Percentiles rank a stretch among this genome's conserved stretches.
Evolutionary conservation across 2,888 invertebrate species (phyloP).

Genomic region (Oscheius sp.): DNA sequence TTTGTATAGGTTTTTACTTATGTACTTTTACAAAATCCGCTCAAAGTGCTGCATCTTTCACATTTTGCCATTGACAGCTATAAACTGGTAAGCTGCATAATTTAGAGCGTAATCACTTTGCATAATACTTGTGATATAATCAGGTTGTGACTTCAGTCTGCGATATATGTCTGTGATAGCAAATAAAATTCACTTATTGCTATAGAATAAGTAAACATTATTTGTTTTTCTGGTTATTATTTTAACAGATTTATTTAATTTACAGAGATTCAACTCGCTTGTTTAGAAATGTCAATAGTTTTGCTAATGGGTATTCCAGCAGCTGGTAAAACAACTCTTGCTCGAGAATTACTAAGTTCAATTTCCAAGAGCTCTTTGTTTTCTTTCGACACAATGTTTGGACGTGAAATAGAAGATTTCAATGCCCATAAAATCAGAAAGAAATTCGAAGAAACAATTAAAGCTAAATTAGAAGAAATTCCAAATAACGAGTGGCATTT

Average conservation of each 20-base stretch:
- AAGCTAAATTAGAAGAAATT: not conserved
- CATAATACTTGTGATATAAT: not conserved
- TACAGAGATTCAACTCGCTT: too few species aligned
- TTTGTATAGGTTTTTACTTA: slow-evolving; percentile 42
- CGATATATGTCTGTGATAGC: slow-evolving; percentile 11
- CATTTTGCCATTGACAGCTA: slow-evolving; percentile 13
- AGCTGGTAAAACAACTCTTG: slow-evolving; percentile 42
- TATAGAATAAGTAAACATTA: not conserved
- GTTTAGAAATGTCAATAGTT: slow-evolving; percentile 45
- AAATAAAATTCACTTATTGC: slow-evolving; percentile 16
- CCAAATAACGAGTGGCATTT: not conserved
- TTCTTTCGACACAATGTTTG: slow-evolving; percentile 13
- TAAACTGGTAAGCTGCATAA: slow-evolving; percentile 6
- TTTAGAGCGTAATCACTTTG: not conserved
- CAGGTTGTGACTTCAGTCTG: slow-evolving; percentile 7
- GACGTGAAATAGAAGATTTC: slow-evolving; percentile 12
- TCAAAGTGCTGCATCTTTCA: not conserved
- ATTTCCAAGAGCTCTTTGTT: not conserved
- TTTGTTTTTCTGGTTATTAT: not conserved
- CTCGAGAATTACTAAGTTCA: not conserved
- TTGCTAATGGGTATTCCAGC: slow-evolving; percentile 46
- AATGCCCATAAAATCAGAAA: slow-evolving; percentile 22
- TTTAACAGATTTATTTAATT: not conserved
- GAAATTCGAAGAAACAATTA: slow-evolving; percentile 4
- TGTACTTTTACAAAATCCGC: not conserved